A percentile compares a stretch with the other conserved stretches of the same genome.
Evolutionary conservation across 2,113 vertebrate species (phyloP).

Genomic region (Rhodinocichla rosea): DNA sequence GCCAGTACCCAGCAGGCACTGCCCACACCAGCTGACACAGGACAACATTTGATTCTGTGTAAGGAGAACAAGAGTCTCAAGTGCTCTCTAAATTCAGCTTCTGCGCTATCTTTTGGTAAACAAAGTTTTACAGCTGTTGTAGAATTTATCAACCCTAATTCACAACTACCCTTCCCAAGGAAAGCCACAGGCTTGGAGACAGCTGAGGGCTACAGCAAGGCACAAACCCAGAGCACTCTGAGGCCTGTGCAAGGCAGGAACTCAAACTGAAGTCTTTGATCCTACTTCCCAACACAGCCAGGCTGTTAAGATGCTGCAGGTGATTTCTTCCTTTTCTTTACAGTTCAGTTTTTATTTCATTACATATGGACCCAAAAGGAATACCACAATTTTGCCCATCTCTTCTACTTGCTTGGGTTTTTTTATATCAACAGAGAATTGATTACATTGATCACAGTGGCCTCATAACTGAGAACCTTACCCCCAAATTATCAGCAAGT

Average conservation of each 20-base stretch:
- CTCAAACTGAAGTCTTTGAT: neutral
- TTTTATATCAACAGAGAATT: neutral
- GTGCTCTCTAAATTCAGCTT: neutral
- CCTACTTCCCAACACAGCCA: neutral
- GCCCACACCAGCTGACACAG: neutral
- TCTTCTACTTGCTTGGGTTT: neutral
- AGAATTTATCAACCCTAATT: neutral
- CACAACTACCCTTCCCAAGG: neutral
- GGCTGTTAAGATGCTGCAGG: neutral
- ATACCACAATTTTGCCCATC: neutral
- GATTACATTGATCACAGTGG: neutral
- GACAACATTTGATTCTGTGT: neutral
- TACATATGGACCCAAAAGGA: neutral
- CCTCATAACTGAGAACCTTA: neutral
- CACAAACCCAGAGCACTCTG: neutral
- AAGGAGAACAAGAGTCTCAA: neutral
- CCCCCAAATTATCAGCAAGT: neutral
- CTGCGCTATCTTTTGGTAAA: neutral
- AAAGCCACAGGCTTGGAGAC: neutral
- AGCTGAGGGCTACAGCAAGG: neutral
- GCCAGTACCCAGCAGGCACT: neutral
- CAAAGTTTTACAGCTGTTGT: neutral
- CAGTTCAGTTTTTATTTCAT: neutral
- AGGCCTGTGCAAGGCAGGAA: neutral
- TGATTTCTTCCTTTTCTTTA: neutral